Evolutionary conservation across 2,797 vertebrate species (phyloP).

Genomic region (Tiaroga cobitis): DNA sequence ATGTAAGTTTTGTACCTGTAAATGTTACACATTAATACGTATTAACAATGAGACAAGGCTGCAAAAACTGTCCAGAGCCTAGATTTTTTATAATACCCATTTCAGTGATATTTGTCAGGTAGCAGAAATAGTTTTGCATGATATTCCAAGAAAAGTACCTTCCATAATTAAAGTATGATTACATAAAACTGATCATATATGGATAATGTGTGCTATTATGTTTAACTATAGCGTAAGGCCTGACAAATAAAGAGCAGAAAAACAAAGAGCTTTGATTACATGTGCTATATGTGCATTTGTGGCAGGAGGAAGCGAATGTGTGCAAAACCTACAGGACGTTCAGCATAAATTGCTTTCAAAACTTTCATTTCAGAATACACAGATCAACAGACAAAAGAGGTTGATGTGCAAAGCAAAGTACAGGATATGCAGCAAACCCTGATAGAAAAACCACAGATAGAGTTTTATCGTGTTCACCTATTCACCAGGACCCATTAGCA

Average conservation of each 20-base stretch:
- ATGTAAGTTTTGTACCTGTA: not conserved
- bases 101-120: not conserved
- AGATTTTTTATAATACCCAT: not conserved
- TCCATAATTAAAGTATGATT: not conserved
- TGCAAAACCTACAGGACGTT: conserved; percentile 15
- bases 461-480: conserved; percentile 53
- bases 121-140: not conserved
- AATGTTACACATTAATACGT: not conserved
- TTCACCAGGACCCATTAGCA: conserved; percentile 62
- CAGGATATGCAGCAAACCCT: conserved; percentile 1
- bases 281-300: not conserved
- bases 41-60: not conserved
- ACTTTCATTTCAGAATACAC: conserved; percentile 21
- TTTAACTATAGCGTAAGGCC: not conserved
- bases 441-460: conserved; percentile 2
- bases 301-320: not conserved
- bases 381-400: conserved; percentile 44
- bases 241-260: not conserved
- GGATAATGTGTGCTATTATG: not conserved
- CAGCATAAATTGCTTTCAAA: conserved; percentile 31
- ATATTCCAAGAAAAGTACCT: not conserved
- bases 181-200: not conserved
- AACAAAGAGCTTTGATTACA: not conserved
- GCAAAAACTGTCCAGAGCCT: not conserved
- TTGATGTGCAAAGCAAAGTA: not conserved